Conservation (phyloP, 2,113 vertebrate species). For the Speoplatyrhinus poulsoni region DNA sequence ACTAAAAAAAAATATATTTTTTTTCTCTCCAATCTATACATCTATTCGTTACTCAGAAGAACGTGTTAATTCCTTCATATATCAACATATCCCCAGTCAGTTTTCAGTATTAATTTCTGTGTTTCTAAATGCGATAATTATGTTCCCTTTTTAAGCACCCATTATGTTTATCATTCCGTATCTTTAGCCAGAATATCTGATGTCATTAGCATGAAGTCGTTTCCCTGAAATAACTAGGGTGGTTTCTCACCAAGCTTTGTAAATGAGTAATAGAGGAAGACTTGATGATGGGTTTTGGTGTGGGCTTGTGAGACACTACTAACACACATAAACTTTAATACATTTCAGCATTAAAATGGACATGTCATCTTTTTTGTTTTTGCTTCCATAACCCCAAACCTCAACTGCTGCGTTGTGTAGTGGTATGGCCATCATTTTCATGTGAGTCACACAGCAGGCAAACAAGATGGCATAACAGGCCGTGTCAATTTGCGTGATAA, state of each 20-base stretch:
- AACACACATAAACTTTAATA: conserved; percentile 21
- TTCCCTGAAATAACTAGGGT: neutral
- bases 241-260: conserved; percentile 17
- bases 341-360: neutral
- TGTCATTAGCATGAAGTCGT: conserved; percentile 7
- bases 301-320: conserved; percentile 27
- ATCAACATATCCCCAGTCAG: neutral
- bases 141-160: neutral
- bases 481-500: conserved; percentile 16
- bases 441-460: conserved; percentile 22
- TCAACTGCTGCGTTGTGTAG: conserved; percentile 11
- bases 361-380: conserved; percentile 2
- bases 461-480: neutral
- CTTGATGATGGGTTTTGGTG: conserved; percentile 20
- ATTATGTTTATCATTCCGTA: neutral
- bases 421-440: conserved; percentile 13
- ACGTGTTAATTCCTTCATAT: neutral
- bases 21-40: neutral
- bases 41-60: neutral
- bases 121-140: neutral
- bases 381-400: conserved; percentile 16
- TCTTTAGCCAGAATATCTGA: neutral
- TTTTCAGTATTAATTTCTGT: too few species aligned
- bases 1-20: too few species aligned
- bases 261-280: conserved; percentile 10